Base-by-base conservation (phyloP, 1,140 invertebrate genomes). In the Cherax destructor region DNA sequence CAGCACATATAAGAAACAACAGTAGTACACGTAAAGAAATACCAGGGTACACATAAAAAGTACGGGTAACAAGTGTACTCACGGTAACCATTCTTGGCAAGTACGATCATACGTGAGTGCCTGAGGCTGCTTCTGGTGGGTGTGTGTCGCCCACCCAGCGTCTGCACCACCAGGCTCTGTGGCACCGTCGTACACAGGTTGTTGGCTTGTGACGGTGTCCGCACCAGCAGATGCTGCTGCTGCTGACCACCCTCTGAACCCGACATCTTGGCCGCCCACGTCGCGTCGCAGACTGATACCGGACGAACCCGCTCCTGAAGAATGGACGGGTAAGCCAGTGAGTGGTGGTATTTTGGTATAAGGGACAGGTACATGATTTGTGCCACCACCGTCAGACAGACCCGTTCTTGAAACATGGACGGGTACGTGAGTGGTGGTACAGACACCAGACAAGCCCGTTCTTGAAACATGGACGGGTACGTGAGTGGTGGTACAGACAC, bases 21-120 rank as follows among this genome's bases (percentile, higher is more conserved):
- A 41, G 30, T 41, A 41, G 30, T 41, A 59, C 56, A 3, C 56
- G 16, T 59, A 9, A 59, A 59, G 9, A 10, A 59, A 59, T 16
- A 59, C 9, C 56, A 59, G 56, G 9, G 16, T 16, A 59, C 56
- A 59, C 9, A 59, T 16, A 41, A 41, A 41, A 41, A 41, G 2
- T 41, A 41, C 30, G 30, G 2, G 30, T 41, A 41, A 30, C 1
- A 49, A 13, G 2, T 4, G 84, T 81, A 69, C 86, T 88, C 78
- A 81, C 86, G 47, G 69, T 81, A 69, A 30, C 86, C 86, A 24
- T 88, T 88, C 76, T 87, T 87, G 52, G 83, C 69, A 24, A 96
- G 95, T 10, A 96, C 96, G 87, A 97, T 96, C 96, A 97, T 97
- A 69, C 96, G 94, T 93, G 96, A 96, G 93, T 97, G 96, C 88